These are phyloP conservation scores for Eupithecia inturbata DNA, from an alignment of 2,888 invertebrate species.

Conservation along the genomic window DNA sequence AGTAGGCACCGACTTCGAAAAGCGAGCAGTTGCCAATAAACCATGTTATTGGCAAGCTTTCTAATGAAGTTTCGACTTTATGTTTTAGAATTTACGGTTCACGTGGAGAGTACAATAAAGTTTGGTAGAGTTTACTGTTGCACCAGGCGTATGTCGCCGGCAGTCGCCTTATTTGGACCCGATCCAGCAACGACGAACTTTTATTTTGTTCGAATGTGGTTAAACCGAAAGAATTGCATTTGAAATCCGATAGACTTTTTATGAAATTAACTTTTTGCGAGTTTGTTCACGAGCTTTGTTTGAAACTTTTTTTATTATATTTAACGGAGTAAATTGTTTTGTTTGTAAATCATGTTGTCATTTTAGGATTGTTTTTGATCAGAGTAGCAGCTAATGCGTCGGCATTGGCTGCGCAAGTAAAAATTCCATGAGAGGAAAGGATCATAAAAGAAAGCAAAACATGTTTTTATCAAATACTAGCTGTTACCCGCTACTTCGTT, in stretches of 20 bases:
- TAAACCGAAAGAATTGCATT: slow-evolving; percentile 68
- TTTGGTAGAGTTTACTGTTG: slow-evolving; percentile 58
- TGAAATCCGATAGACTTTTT: slow-evolving; percentile 53
- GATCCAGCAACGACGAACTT: slow-evolving; percentile 77
- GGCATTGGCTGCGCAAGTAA: neutral
- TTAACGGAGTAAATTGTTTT: neutral
- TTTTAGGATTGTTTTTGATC: neutral
- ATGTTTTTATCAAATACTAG: too few relatives aligned
- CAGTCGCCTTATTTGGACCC: slow-evolving; percentile 82
- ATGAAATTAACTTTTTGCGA: slow-evolving; percentile 42
- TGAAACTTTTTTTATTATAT: slow-evolving; percentile 3
- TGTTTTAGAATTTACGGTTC: slow-evolving; percentile 46
- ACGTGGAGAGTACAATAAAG: slow-evolving; percentile 46
- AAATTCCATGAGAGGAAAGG: too few relatives aligned
- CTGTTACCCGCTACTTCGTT: too few relatives aligned
- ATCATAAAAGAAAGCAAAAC: too few relatives aligned
- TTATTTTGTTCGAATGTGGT: slow-evolving; percentile 81
- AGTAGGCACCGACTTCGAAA: slow-evolving; percentile 68
- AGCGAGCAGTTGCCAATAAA: slow-evolving; percentile 64
- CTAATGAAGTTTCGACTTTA: slow-evolving; percentile 57
- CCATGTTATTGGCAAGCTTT: slow-evolving; percentile 45
- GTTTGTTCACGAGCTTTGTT: slow-evolving; percentile 17
- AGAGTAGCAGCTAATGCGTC: neutral
- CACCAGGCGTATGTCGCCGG: slow-evolving; percentile 75
- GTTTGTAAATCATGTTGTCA: neutral